Conservation (phyloP, 2,797 vertebrate genomes). For the Paguma larvata region DNA sequence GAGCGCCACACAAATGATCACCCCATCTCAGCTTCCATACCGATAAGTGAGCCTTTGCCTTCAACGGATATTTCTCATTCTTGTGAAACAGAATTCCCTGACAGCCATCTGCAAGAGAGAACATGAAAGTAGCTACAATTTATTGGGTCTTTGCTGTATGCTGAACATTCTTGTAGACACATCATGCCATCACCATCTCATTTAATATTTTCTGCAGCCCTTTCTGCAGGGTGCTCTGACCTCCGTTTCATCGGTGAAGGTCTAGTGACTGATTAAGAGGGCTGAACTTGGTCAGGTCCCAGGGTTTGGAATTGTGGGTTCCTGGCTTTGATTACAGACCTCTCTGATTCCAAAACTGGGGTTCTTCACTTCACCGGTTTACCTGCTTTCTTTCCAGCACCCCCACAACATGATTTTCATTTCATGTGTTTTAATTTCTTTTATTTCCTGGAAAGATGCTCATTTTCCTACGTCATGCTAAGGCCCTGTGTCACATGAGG, state of each 20-base stretch:
- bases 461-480: background rate
- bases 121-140: background rate
- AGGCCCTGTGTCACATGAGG: slow-evolving; percentile 2
- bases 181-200: background rate
- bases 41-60: background rate
- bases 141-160: background rate
- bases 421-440: background rate
- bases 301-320: background rate
- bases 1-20: background rate
- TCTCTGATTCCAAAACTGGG: background rate
- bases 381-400: background rate
- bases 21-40: background rate
- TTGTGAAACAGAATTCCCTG: background rate
- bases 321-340: background rate
- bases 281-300: background rate
- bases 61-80: background rate
- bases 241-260: background rate
- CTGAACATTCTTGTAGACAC: background rate
- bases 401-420: background rate
- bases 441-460: background rate
- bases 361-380: background rate
- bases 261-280: background rate
- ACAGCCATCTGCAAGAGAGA: background rate
- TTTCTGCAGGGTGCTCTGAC: no score
- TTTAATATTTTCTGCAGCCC: background rate